A percentile compares a stretch with the other conserved stretches of the same genome.
Evolutionary conservation across 1,140 invertebrate species (phyloP).

Genomic region (Polyergus mexicanus): DNA sequence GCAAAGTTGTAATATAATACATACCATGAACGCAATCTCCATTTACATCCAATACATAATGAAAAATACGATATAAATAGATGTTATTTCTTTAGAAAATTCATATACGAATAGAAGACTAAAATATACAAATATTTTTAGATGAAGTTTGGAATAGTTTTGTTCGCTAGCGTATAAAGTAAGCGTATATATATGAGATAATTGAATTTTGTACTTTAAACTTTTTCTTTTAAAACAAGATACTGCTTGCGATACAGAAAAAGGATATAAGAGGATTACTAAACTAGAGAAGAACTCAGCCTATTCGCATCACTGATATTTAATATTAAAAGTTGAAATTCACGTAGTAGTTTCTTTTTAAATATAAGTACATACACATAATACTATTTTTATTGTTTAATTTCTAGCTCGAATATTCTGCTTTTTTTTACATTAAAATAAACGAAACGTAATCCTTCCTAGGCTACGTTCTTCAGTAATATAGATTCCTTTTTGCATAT

Average conservation of each 20-base stretch:
- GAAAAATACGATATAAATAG: background rate
- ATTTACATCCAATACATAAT: background rate
- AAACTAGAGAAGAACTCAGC: background rate
- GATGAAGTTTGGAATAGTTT: background rate
- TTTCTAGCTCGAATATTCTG: background rate
- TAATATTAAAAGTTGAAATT: background rate
- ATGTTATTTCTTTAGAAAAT: background rate
- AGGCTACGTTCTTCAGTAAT: background rate
- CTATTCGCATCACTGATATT: background rate
- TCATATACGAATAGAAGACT: background rate
- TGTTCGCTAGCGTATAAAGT: background rate
- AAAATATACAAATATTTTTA: background rate
- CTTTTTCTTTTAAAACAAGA: background rate
- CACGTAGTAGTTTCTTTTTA: background rate
- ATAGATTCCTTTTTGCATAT: background rate
- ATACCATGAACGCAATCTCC: background rate
- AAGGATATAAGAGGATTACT: background rate
- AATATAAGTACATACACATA: constrained; percentile 1
- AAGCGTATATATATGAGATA: background rate
- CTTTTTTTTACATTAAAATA: constrained; percentile 6
- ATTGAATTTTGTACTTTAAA: background rate
- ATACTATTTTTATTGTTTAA: constrained; percentile 6
- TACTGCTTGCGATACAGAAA: background rate
- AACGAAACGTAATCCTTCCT: constrained; percentile 1
- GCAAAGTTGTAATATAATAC: no score